Evolutionary conservation across 2,888 invertebrate genomes (phyloP).

Genomic region (Acrobasis repandana): DNA sequence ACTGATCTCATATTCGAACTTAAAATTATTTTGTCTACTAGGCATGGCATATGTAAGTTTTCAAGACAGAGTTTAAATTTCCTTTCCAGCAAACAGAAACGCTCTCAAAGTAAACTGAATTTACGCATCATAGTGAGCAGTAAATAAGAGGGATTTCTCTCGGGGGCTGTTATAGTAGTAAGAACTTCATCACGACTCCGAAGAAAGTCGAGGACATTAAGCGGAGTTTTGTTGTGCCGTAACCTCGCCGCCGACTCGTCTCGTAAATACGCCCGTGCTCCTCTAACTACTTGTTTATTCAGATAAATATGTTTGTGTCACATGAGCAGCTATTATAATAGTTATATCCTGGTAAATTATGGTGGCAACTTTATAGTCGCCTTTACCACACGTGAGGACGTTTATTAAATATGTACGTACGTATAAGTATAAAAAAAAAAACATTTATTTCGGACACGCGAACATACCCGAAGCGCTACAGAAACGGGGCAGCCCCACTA

Average conservation of each 20-base stretch:
- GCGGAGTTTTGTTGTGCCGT: slow-evolving; percentile 37
- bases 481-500: too few species aligned
- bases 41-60: too few species aligned
- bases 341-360: not conserved
- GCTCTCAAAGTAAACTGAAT: not conserved
- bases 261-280: slow-evolving; percentile 43
- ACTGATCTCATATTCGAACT: too few species aligned
- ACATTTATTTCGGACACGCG: too few species aligned
- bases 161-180: slow-evolving; percentile 40
- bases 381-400: too few species aligned
- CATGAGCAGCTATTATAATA: not conserved
- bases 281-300: slow-evolving; percentile 40
- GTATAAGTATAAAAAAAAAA: too few species aligned
- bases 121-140: slow-evolving; percentile 31
- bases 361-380: too few species aligned
- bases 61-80: not conserved
- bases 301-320: slow-evolving; percentile 48
- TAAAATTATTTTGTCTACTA: too few species aligned
- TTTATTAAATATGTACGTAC: too few species aligned
- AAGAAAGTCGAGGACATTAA: slow-evolving; percentile 45
- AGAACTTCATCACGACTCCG: slow-evolving; percentile 43
- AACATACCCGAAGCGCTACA: too few species aligned
- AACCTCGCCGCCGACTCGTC: slow-evolving; percentile 36
- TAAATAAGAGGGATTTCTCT: slow-evolving; percentile 47
- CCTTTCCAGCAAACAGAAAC: slow-evolving; percentile 1